Base-by-base conservation (phyloP, 2,113 vertebrate species). In the Anoura caudifer region DNA sequence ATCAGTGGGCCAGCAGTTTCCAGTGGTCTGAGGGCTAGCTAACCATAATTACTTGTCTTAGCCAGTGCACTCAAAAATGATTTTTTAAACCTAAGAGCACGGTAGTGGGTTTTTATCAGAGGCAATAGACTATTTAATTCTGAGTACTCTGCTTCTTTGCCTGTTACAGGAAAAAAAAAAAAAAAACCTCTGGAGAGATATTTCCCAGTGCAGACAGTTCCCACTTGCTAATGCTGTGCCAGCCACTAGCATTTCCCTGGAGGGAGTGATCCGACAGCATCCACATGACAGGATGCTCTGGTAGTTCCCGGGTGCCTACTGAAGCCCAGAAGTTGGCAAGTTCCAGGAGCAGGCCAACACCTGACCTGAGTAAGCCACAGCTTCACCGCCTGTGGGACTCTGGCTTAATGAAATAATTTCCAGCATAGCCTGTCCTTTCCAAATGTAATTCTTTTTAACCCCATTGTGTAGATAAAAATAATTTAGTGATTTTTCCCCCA, bases 401-500 rank as follows among this genome's bases (percentile, higher is more conserved):
- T 24, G 41, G 88, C 88, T 90, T 89, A 93, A 97, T 45, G 90
- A 91, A 96, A 96, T 97, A 97, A 83, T 94, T 94, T 93, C 95
- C 89, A 91, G 96, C 93, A 91, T 52, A 73, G 95, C 67, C 89
- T 47, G 77, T 91, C 77, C 93, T 89, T 89, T 86, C 61, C 75
- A 65, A 96, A 95, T 43, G 91, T 83, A 82, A 94, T 95, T 95
- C 83, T 70, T 95, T 86, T 93, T 97, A 82, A 97, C 82, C 79
- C 47, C 82, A 86, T 56, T 80, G 92, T 79, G 88, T n/a, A 97
- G 94, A 97, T 97, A 97, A 96, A 97, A 97, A 97, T 91, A 97
- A 96, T 91, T 97, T 93, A 97, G 94, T 76, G 86, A 97, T 98
- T 97, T 97, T 97, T 84, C 90, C 93, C 91, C 85, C 91, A 93